Base-by-base conservation (phyloP, 2,797 vertebrate genomes). In the Sebastes matsubarae region DNA sequence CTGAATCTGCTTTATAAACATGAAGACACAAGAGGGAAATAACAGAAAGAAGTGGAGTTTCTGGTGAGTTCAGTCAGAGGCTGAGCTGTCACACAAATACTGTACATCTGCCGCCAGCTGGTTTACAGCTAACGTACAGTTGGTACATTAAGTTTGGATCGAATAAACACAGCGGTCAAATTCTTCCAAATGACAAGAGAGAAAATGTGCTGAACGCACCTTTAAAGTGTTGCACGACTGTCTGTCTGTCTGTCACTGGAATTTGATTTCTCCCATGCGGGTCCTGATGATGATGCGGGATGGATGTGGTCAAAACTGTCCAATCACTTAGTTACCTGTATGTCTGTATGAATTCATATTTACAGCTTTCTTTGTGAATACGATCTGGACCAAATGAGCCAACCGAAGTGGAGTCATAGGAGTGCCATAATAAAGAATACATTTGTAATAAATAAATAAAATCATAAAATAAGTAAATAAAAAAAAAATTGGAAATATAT, bases 401-500 rank as follows among this genome's bases (percentile, higher is more conserved):
- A 42, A 42, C 38, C 0, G 14, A 46, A 46, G 42, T 46, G 42
- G 6, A 46, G 42, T 46, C 14, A 46, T 46, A 18, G 14, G 42
- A 46, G 14, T 18, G 42, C 42, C 42, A 46, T 46, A 46, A 18
- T 46, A 46, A 16, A 46, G 14, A 46, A 46, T 46, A 46, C 3
- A 46, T 46, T 0, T 18, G 42, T 2, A 50, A 50, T 50, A 20
- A 50, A 50, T 2, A 50, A 50, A 46, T 50, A 50, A 50, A 50
- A 50, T 18, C 16, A 0, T 0, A 0, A 18, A 46, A 46, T 46
- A 46, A 46, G 0, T 8, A 46, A 46, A 46, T 46, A 46, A 18
- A 42, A 3, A 34, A 16, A 42, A 42, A 38, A 2, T 13, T 34
- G 34, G 34, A 34, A 36, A 38, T 38, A 50, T 50, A 7, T 46